These are phyloP conservation scores for Paramormyrops hopkinsi DNA, from an alignment of 2,797 vertebrate species.

Conservation along the genomic window DNA sequence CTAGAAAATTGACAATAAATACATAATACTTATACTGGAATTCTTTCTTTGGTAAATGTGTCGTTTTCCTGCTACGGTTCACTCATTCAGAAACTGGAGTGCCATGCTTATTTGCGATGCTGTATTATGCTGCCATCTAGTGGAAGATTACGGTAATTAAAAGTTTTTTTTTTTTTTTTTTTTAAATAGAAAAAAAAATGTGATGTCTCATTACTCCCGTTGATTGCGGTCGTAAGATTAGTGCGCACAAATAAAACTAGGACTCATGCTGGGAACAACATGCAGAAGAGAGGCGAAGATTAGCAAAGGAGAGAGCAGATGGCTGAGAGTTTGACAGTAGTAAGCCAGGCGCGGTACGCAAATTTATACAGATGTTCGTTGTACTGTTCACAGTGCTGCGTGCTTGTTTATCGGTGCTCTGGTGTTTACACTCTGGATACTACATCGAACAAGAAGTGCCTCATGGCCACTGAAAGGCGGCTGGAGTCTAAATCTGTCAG, in stretches of 20 bases:
- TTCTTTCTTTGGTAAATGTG: not conserved
- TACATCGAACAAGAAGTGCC: not conserved
- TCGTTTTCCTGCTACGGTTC: not conserved
- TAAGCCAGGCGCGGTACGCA: not conserved
- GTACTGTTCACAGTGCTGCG: not conserved
- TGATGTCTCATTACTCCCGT: not conserved
- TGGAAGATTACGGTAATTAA: not conserved
- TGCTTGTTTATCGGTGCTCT: not conserved
- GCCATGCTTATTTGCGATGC: not conserved
- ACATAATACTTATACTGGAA: not conserved
- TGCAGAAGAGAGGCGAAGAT: not conserved
- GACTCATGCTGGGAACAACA: not conserved
- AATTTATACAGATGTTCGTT: not conserved
- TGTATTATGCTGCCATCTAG: not conserved
- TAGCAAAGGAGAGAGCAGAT: not conserved
- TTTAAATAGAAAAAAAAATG: not conserved
- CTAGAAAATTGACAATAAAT: not conserved
- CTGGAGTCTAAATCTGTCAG: not conserved
- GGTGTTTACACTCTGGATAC: not conserved
- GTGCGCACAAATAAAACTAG: not conserved
- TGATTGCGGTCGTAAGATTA: not conserved
- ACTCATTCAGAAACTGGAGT: not conserved
- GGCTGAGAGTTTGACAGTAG: not conserved
- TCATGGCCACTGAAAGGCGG: not conserved
- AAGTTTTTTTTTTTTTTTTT: no score